phyloP scores from a whole-genome alignment of 2,113 vertebrate species.

The Engystomops pustulosus region DNA sequence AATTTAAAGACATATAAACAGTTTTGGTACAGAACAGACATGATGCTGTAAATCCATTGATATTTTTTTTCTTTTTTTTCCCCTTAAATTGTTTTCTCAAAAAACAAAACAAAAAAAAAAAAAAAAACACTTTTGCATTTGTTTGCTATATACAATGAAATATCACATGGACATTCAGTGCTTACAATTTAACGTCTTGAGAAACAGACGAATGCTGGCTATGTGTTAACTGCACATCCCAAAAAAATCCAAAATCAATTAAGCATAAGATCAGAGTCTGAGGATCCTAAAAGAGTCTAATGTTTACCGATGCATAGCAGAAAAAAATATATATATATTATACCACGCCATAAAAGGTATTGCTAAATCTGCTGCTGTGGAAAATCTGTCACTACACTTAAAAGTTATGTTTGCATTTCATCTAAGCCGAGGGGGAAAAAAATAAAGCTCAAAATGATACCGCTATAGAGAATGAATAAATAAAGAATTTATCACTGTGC shows the following conservation, averaged over 20 bases:
- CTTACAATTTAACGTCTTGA: slow-evolving; percentile 3
- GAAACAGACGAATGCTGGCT: background rate
- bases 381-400: slow-evolving; percentile 69
- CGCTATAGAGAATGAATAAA: slow-evolving; percentile 51
- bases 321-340: slow-evolving; percentile 36
- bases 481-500: slow-evolving; percentile 24
- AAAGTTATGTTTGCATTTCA: slow-evolving; percentile 68
- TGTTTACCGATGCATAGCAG: background rate
- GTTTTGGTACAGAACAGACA: slow-evolving; percentile 79
- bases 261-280: background rate
- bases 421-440: slow-evolving; percentile 63
- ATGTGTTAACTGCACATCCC: background rate
- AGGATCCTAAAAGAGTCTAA: background rate
- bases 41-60: slow-evolving; percentile 70
- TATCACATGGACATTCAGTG: slow-evolving; percentile 69
- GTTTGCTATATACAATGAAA: slow-evolving; percentile 70
- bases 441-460: slow-evolving; percentile 62
- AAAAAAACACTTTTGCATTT: slow-evolving; percentile 62
- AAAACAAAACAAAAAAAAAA: slow-evolving; percentile 63
- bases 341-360: slow-evolving; percentile 17
- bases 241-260: background rate
- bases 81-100: slow-evolving; percentile 19
- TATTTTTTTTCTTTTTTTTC: background rate
- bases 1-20: slow-evolving; percentile 85
- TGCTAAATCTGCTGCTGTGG: slow-evolving; percentile 16